Conservation (phyloP, 2,888 invertebrate genomes). For the Carterocephalus palaemon region DNA sequence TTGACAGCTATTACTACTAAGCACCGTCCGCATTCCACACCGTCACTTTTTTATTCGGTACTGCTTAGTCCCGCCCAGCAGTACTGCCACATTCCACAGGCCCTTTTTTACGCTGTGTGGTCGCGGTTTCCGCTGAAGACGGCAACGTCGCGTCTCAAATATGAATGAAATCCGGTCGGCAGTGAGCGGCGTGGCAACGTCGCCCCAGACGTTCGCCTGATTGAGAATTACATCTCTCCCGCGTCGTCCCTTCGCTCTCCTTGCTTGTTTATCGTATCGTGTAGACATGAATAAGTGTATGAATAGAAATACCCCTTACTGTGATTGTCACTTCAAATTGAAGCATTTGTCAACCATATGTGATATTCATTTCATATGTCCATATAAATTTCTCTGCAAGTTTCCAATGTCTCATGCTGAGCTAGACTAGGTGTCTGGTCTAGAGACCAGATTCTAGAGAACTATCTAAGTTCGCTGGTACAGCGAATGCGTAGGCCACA, state of each 20-base stretch:
- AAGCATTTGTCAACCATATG: conserved; percentile 37
- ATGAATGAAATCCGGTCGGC: conserved; percentile 78
- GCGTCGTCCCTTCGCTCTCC: conserved; percentile 54
- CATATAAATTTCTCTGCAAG: conserved; percentile 19
- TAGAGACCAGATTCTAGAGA: too few relatives aligned
- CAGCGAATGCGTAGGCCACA: too few relatives aligned
- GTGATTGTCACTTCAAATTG: conserved; percentile 45
- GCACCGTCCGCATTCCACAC: conserved; percentile 66
- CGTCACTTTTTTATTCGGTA: conserved; percentile 67
- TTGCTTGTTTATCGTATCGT: conserved; percentile 36
- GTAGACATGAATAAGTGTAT: conserved; percentile 34
- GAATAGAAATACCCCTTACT: conserved; percentile 36
- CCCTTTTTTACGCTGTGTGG: conserved; percentile 78
- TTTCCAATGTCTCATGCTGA: too few relatives aligned
- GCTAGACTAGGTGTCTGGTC: too few relatives aligned
- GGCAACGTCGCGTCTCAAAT: conserved; percentile 77
- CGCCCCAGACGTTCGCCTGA: conserved; percentile 73
- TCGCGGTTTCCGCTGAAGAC: conserved; percentile 77
- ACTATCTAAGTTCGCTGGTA: background rate
- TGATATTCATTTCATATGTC: conserved; percentile 30
- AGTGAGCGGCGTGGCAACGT: conserved; percentile 70
- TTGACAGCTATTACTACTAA: conserved; percentile 35
- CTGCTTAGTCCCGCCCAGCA: conserved; percentile 68
- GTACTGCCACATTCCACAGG: conserved; percentile 76
- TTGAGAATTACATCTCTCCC: conserved; percentile 75